Evolutionary conservation across 2,113 vertebrate genomes (phyloP).

Genomic region (Entomyzon cyanotis): DNA sequence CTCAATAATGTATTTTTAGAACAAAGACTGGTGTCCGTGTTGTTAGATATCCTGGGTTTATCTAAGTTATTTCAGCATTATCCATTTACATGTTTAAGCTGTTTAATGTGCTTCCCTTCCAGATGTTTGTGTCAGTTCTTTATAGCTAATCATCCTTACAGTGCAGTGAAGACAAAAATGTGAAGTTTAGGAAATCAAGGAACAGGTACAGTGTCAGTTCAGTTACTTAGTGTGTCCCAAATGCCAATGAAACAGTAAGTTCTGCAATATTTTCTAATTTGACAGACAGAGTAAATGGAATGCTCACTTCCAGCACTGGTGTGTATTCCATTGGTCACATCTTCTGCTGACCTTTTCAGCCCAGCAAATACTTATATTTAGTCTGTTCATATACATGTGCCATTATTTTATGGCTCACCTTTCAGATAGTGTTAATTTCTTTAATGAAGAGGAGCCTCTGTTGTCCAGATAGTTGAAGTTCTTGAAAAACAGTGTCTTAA

Average conservation of each 20-base stretch:
- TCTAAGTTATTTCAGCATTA: conserved; percentile 38
- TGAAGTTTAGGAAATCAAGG: conserved; percentile 28
- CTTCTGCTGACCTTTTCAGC: not conserved
- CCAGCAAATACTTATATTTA: not conserved
- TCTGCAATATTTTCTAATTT: not conserved
- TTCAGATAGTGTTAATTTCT: not conserved
- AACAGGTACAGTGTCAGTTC: conserved; percentile 41
- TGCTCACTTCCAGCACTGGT: not conserved
- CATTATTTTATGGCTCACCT: not conserved
- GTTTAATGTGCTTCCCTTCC: conserved; percentile 35
- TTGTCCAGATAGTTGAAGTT: not conserved
- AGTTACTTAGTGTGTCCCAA: not conserved
- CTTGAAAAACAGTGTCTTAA: not conserved
- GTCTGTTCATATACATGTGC: not conserved
- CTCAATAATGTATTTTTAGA: conserved; percentile 59
- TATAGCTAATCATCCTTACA: conserved; percentile 6
- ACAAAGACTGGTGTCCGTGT: not conserved
- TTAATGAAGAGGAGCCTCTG: not conserved
- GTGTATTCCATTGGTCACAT: not conserved
- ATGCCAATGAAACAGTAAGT: conserved; percentile 16
- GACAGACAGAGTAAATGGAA: fast-evolving
- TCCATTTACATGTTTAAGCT: conserved; percentile 8
- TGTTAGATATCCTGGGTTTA: not conserved
- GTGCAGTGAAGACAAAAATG: conserved; percentile 38
- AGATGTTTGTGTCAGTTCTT: conserved; percentile 46